Conservation (phyloP, 2,113 vertebrate genomes). For the Daboia siamensis region DNA sequence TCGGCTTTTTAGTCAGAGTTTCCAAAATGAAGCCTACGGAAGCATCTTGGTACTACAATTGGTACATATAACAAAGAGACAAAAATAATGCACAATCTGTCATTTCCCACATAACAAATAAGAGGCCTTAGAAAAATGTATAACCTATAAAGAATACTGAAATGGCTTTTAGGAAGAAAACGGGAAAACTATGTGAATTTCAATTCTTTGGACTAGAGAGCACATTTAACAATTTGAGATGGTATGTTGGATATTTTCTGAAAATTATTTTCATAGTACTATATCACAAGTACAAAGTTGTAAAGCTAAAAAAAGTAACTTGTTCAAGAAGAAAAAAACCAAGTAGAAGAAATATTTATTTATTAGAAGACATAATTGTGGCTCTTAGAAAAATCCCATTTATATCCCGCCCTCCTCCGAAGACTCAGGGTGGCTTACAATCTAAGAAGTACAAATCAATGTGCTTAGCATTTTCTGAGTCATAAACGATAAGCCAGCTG, state of each 20-base stretch:
- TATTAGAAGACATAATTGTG: neutral
- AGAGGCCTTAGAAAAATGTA: neutral
- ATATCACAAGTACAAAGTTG: neutral
- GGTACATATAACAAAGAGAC: neutral
- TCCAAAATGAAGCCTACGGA: neutral
- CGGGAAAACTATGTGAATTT: neutral
- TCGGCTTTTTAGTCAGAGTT: neutral
- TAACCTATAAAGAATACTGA: neutral
- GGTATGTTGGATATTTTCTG: neutral
- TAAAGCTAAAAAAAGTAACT: neutral
- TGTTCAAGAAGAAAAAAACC: neutral
- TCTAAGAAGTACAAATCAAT: too few relatives aligned
- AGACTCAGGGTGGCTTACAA: too few relatives aligned
- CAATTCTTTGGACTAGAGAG: neutral
- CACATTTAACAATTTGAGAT: neutral
- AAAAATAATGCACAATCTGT: neutral
- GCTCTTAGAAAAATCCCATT: too few relatives aligned
- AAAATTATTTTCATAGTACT: neutral
- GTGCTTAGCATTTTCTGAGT: too few relatives aligned
- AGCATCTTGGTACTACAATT: neutral
- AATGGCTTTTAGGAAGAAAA: neutral
- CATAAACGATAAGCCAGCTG: neutral
- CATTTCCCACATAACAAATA: neutral
- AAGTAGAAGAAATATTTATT: neutral
- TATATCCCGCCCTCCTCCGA: too few relatives aligned